Evolutionary conservation across 1,140 invertebrate genomes (phyloP).

Genomic region (Andricus grossulariae): DNA sequence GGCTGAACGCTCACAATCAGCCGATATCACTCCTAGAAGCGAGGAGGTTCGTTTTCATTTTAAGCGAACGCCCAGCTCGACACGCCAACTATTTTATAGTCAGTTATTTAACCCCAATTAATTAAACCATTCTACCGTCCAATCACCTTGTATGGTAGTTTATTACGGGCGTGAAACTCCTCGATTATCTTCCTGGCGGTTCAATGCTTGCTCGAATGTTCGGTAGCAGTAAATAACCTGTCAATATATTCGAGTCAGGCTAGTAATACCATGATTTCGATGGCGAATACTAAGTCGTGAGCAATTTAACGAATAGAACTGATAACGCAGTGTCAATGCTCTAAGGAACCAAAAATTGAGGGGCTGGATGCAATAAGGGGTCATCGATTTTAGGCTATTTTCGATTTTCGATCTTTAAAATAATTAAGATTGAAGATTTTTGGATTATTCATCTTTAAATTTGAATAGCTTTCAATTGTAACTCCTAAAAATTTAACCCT

Average conservation of each 20-base stretch:
- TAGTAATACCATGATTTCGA: slow-evolving; percentile 13
- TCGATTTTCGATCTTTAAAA: no score
- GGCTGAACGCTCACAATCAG: slow-evolving; percentile 50
- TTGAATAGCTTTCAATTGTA: no score
- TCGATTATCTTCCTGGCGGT: slow-evolving; percentile 39
- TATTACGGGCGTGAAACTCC: slow-evolving; percentile 45
- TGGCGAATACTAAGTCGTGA: slow-evolving; percentile 19
- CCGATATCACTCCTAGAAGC: slow-evolving; percentile 32
- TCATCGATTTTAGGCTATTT: no score
- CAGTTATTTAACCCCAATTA: slow-evolving; percentile 58
- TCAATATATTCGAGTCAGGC: slow-evolving; percentile 13
- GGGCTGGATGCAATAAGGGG: neutral
- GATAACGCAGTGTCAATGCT: slow-evolving; percentile 16
- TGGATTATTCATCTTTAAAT: no score
- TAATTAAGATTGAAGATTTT: no score
- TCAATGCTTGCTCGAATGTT: slow-evolving; percentile 15
- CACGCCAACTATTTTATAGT: slow-evolving; percentile 56
- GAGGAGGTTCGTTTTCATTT: slow-evolving; percentile 25
- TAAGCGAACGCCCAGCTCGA: slow-evolving; percentile 31
- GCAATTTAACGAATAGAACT: slow-evolving; percentile 10
- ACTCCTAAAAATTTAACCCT: no score
- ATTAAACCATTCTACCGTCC: slow-evolving; percentile 41
- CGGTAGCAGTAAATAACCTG: slow-evolving; percentile 22
- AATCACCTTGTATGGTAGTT: slow-evolving; percentile 33
- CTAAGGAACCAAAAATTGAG: slow-evolving; percentile 11